Evolutionary conservation across 2,797 vertebrate species (phyloP).

Genomic region (Gephyroberyx darwinii): DNA sequence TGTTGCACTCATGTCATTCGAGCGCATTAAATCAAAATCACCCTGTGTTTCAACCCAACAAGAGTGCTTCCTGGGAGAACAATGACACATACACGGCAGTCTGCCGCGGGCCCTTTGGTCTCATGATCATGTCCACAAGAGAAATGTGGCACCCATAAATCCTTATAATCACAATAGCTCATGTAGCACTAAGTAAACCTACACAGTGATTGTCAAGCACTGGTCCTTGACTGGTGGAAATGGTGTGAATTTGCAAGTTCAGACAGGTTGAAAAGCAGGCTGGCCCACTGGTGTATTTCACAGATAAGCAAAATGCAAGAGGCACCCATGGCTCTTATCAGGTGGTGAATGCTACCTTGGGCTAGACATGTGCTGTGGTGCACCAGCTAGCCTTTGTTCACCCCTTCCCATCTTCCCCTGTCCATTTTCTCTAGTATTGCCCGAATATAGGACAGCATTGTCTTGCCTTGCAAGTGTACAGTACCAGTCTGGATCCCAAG

Average conservation of each 20-base stretch:
- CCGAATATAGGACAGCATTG: neutral
- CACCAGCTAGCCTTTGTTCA: neutral
- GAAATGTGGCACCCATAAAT: slow-evolving; percentile 48
- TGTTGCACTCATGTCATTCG: neutral
- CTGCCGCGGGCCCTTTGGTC: slow-evolving; percentile 22
- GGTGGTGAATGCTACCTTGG: slow-evolving; percentile 19
- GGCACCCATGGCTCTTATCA: slow-evolving; percentile 50
- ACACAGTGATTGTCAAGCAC: slow-evolving; percentile 3
- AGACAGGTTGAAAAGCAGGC: slow-evolving; percentile 49
- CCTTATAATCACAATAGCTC: slow-evolving; percentile 35
- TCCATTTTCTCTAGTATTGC: neutral
- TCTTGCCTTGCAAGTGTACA: neutral
- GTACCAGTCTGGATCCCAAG: neutral
- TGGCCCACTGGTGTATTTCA: slow-evolving; percentile 40
- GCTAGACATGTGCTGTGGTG: slow-evolving; percentile 21
- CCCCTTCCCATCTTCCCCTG: neutral
- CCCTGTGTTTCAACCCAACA: slow-evolving; percentile 11
- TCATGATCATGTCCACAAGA: slow-evolving; percentile 26
- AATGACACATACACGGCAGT: slow-evolving; percentile 25
- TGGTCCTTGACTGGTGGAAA: slow-evolving; percentile 4
- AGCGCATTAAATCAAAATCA: neutral
- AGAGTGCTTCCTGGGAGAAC: slow-evolving; percentile 27
- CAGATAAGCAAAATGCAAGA: slow-evolving; percentile 59
- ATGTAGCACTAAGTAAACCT: slow-evolving; percentile 10
- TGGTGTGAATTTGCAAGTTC: slow-evolving; percentile 42